Conservation (phyloP, 2,113 vertebrate species). For the Numenius arquata region DNA sequence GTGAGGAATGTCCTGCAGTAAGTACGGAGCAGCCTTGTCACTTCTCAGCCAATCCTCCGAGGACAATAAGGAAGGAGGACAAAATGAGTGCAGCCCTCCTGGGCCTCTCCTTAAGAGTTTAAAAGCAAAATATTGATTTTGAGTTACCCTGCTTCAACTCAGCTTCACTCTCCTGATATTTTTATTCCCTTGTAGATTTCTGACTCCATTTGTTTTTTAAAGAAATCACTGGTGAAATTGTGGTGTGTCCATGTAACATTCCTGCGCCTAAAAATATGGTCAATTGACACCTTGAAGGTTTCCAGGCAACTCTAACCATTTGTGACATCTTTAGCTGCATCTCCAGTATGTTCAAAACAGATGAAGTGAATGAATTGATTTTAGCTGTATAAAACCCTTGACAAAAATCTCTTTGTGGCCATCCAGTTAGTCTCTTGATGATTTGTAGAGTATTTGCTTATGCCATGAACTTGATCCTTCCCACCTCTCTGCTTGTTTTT, state of each 20-base stretch:
- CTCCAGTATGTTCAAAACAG: conserved; percentile 68
- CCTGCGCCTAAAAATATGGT: conserved; percentile 80
- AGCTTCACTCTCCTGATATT: conserved; percentile 78
- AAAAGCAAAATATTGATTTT: conserved; percentile 95
- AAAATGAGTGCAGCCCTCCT: conserved; percentile 82
- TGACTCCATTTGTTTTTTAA: conserved; percentile 78
- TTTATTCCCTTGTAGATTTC: conserved; percentile 83
- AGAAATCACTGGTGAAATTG: conserved; percentile 77
- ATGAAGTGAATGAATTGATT: conserved; percentile 81
- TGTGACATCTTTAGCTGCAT: conserved; percentile 81
- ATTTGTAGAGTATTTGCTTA: conserved; percentile 70
- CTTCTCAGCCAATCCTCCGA: conserved; percentile 79
- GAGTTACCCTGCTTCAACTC: conserved; percentile 85
- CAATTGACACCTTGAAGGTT: conserved; percentile 83
- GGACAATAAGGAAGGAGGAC: conserved; percentile 80
- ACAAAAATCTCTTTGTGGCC: conserved; percentile 74
- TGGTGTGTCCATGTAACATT: conserved; percentile 76
- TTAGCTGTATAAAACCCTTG: conserved; percentile 76
- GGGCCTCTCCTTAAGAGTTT: conserved; percentile 84
- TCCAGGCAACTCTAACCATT: conserved; percentile 80
- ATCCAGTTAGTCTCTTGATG: conserved; percentile 74
- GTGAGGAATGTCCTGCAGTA: conserved; percentile 69
- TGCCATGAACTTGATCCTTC: conserved; percentile 62
- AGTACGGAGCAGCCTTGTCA: conserved; percentile 67
- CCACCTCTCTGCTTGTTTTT: conserved; percentile 40